Conservation (phyloP, 1,140 invertebrate species). For the Hydropsyche tenuis region DNA sequence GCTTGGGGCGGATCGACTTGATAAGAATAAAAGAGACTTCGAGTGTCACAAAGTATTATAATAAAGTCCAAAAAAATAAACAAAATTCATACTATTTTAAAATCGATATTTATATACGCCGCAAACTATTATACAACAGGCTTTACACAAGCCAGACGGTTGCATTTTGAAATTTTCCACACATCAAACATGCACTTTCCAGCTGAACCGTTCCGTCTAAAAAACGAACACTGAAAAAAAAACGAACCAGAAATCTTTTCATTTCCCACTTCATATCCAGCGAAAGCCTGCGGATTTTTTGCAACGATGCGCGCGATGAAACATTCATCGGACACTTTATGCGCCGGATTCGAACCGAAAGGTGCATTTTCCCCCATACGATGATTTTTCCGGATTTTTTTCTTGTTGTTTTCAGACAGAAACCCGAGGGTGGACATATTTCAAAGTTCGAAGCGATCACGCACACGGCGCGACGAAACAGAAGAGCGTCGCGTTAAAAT, state of each 20-base stretch:
- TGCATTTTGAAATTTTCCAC: too few relatives aligned
- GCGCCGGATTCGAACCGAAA: constrained; percentile 15
- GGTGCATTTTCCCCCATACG: neutral
- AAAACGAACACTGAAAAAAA: neutral
- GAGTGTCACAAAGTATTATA: too few relatives aligned
- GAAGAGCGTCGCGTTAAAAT: neutral
- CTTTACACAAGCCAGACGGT: too few relatives aligned
- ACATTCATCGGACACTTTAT: constrained; percentile 22
- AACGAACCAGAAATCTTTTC: constrained; percentile 8
- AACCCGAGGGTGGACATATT: constrained; percentile 16
- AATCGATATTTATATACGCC: too few relatives aligned
- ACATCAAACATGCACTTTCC: too few relatives aligned
- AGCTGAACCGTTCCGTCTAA: too few relatives aligned
- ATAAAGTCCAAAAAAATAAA: too few relatives aligned
- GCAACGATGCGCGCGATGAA: neutral
- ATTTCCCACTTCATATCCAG: constrained; percentile 15
- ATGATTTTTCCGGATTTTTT: neutral
- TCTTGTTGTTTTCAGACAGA: neutral
- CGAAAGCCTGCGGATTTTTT: constrained; percentile 3
- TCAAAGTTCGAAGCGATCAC: constrained; percentile 27
- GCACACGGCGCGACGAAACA: neutral
- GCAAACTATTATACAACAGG: too few relatives aligned
- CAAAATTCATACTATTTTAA: too few relatives aligned
- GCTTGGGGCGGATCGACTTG: too few relatives aligned
- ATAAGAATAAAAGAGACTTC: too few relatives aligned